Base-by-base conservation (phyloP, 2,797 vertebrate genomes). In the Microctenopoma lineatum region DNA sequence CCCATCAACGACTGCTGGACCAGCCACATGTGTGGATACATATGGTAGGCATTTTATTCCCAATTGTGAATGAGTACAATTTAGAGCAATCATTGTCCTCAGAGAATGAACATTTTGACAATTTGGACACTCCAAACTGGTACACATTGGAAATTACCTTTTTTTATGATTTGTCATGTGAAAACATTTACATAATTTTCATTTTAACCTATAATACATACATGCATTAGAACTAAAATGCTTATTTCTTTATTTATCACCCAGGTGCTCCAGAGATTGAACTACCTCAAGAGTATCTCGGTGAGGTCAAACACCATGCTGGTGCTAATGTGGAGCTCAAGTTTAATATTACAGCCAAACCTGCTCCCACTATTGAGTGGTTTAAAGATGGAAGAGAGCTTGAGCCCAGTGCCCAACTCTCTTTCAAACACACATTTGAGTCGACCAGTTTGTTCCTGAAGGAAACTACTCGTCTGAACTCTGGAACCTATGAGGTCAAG, bases 291-390 rank as follows among this genome's bases (percentile, higher is more conserved):
- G 96, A 98, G 88, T 99, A 99, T 79, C 91, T 96, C 70, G 96
- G 94, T 76, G 92, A 97, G 68, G 93, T 99, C 66, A 99, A 98
- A 93, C 92, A 96, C 73, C 95, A 75, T 87, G 97, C 98, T 75
- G 97, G 91, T 61, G 94, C 94, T 67, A 89, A 96, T 67, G 91
- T 99, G 73, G 95, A 96, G 70, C 93, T 99, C 59, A 97, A 94
- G 91, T 92, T 98, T 87, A 96, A 96, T 46, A 95, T 99, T 88
- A 96, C 90, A 76, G 98, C 97, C 64, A 99, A 99, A 91, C 98
- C 98, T 78, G 85, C 94, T 57, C 98, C 98, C 51, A 96, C 95
- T 26, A 97, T 97, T 82, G 98, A 99, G 89, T 99, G 98, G 96
- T 95, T 94, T 75, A 98, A 96, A 92, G 96, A 99, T 82, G 96